Evolutionary conservation across 2,113 vertebrate genomes (phyloP), one percentile per base, ranked within the genome.

Genomic region (Orycteropus afer): DNA sequence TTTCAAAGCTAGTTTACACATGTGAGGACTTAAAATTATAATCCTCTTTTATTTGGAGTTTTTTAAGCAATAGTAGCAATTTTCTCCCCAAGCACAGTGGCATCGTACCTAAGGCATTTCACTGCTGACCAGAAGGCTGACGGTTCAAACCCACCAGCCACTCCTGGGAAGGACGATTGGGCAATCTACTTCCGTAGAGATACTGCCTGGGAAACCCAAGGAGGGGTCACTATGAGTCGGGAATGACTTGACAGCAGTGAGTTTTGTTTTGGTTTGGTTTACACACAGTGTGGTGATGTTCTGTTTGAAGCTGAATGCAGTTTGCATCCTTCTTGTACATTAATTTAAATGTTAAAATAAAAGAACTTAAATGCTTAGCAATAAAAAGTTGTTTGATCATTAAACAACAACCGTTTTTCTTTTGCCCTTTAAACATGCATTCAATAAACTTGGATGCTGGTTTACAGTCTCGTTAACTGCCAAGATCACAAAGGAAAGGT

Each of bases 271-370:
- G n/a, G n/a, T n/a, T n/a, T n/a, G n/a, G n/a, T n/a, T n/a, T n/a
- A n/a, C n/a, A n/a, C n/a, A n/a, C n/a, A 53, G 13, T 34, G 17
- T 17, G 37, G 23, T 22, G 27, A 53, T 51, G 27, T 51, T 49
- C 49, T 34, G 1, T n/a, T 84, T 47, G 49, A 73, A 20, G 32
- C 57, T 4, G 12, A 89, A 47, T 1, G 92, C 42, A 69, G 25
- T 97, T 97, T 97, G 94, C 63, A 42, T 97, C 97, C 88, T 93
- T n/a, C 89, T 11, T 95, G 84, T 95, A 94, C 91, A 86, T 82
- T 93, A 96, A 97, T 97, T 96, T 96, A 97, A 93, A 83, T 92
- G 65, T 97, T 95, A 95, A 97, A 97, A 97, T 97, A 97, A 87
- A 96, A 88, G 90, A 96, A 84, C 94, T 71, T 81, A 80, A 87